phyloP scores from a whole-genome alignment of 2,113 vertebrate species.

The Archocentrus centrarchus region DNA sequence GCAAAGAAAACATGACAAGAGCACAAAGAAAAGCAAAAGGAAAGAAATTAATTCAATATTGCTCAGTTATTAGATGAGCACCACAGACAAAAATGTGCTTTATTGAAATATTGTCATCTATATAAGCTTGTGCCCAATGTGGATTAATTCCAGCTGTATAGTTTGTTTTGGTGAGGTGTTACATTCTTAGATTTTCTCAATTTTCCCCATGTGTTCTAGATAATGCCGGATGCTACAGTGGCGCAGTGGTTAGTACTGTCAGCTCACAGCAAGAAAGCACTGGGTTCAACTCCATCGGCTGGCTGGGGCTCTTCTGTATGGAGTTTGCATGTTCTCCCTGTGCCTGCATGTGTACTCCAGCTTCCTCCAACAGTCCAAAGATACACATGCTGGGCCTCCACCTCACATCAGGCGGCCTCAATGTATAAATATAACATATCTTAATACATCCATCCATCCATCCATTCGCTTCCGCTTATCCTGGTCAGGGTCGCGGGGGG shows the following conservation, averaged over 20 bases:
- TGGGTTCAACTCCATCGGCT: neutral
- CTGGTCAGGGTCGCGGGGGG: too few relatives aligned
- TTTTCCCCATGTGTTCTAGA: neutral
- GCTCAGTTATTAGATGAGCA: neutral
- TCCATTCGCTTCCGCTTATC: too few relatives aligned
- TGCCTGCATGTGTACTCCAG: neutral
- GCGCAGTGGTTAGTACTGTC: neutral
- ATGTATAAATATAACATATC: constrained; percentile 15
- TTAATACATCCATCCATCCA: too few relatives aligned
- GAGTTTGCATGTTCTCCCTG: neutral
- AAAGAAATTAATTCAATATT: neutral
- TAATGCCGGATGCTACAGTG: neutral
- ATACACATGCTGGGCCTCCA: neutral
- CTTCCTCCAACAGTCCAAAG: neutral
- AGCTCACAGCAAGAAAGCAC: neutral
- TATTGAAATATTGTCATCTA: neutral
- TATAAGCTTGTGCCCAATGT: neutral
- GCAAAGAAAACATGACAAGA: neutral
- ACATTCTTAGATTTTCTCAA: neutral
- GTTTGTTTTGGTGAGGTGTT: neutral
- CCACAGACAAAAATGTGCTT: neutral
- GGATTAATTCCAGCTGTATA: neutral
- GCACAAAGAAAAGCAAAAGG: neutral
- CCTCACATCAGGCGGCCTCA: constrained; percentile 22
- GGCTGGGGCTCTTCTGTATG: neutral